phyloP scores from a whole-genome alignment of 2,888 invertebrate genomes.

The Patella pellucida region DNA sequence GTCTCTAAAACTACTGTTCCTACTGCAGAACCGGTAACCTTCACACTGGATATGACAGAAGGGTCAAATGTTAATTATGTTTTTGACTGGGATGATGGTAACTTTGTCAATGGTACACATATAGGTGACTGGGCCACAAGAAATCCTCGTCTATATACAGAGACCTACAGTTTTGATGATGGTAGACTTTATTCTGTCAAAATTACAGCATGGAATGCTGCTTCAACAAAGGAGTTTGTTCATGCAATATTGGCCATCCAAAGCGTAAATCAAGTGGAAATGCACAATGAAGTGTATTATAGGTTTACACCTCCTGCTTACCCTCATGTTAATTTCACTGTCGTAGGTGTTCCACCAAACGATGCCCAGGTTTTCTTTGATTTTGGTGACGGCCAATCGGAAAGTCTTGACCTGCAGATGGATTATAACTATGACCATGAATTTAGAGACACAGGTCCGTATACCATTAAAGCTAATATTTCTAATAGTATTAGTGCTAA shows the following conservation, averaged over 20 bases:
- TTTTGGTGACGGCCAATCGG: slow-evolving; percentile 46
- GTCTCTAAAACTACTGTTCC: slow-evolving; percentile 26
- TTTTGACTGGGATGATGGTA: slow-evolving; percentile 41
- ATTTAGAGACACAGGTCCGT: slow-evolving; percentile 33
- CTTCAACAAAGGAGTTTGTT: slow-evolving; percentile 19
- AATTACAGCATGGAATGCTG: slow-evolving; percentile 43
- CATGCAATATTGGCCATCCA: slow-evolving; percentile 41
- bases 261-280: slow-evolving; percentile 42
- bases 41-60: slow-evolving; percentile 36
- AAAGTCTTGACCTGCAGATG: slow-evolving; percentile 14
- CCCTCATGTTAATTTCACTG: slow-evolving; percentile 33
- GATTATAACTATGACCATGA: slow-evolving; percentile 27
- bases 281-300: slow-evolving; percentile 27
- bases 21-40: slow-evolving; percentile 32
- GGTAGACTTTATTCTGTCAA: slow-evolving; percentile 40
- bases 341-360: slow-evolving; percentile 38
- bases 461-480: slow-evolving; percentile 36
- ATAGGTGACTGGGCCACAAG: slow-evolving; percentile 33
- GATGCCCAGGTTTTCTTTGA: slow-evolving; percentile 43
- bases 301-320: slow-evolving; percentile 40
- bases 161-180: slow-evolving; percentile 40
- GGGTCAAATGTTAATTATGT: slow-evolving; percentile 47
- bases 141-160: background rate
- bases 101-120: slow-evolving; percentile 14
- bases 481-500: slow-evolving; percentile 44